Percentiles rank a stretch among this genome's conserved stretches.
These are phyloP conservation scores for Caenorhabditis zanzibari DNA, from an alignment of 2,888 invertebrate species.

Conservation along the genomic window DNA sequence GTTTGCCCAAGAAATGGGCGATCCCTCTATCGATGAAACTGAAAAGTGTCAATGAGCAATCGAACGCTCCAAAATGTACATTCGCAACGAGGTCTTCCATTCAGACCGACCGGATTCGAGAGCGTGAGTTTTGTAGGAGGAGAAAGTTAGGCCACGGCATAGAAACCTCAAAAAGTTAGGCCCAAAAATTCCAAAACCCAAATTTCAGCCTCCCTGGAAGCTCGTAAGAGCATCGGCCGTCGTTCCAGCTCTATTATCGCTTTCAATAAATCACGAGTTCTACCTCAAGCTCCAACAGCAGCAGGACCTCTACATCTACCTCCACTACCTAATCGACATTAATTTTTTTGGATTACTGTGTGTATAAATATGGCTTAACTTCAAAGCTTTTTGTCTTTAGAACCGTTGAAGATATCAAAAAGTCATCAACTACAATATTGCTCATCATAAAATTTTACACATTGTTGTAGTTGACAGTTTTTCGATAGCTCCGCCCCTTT, in stretches of 20 bases:
- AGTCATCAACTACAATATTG: too few species aligned
- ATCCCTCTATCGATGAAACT: constrained; percentile 22
- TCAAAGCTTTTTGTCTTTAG: too few species aligned
- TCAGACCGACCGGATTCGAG: constrained; percentile 31
- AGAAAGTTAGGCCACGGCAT: too few species aligned
- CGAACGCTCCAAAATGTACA: constrained; percentile 55
- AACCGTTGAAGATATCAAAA: too few species aligned
- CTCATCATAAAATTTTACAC: too few species aligned
- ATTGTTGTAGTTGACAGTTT: too few species aligned
- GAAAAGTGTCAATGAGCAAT: constrained; percentile 38
- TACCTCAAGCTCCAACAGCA: background rate
- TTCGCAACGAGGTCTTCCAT: constrained; percentile 45
- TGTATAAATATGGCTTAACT: background rate
- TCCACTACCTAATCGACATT: constrained; percentile 11
- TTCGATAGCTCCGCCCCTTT: too few species aligned
- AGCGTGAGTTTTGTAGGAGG: constrained; percentile 14
- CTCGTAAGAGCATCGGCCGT: constrained; percentile 13
- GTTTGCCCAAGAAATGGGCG: constrained; percentile 48
- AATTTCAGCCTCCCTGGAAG: too few species aligned
- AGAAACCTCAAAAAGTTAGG: background rate
- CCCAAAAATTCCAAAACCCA: background rate
- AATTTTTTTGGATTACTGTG: background rate
- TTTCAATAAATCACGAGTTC: background rate
- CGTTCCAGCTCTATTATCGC: constrained; percentile 20
- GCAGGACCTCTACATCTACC: constrained; percentile 14